A percentile compares a stretch with the other conserved stretches of the same genome.
phyloP scores from a whole-genome alignment of 2,113 vertebrate species.

The Sardina pilchardus region DNA sequence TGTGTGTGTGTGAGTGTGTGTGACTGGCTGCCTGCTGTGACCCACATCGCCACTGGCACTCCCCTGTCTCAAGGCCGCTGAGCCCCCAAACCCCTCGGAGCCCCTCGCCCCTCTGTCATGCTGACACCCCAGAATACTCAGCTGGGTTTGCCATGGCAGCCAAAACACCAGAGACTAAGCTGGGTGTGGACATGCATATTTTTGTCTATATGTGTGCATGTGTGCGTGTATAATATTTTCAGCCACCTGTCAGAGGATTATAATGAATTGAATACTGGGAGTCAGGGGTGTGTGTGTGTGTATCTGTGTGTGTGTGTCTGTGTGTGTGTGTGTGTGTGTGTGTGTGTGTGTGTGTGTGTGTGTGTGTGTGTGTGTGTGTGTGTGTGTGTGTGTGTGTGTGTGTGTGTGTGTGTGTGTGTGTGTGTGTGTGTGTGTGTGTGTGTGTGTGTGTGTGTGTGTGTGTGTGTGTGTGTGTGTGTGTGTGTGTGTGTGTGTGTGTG shows the following conservation, averaged over 20 bases:
- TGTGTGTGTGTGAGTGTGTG: slow-evolving; percentile 37
- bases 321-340: neutral
- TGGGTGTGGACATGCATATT: neutral
- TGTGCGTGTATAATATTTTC: neutral
- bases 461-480: neutral
- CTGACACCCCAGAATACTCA: slow-evolving; percentile 15
- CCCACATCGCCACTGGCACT: neutral
- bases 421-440: neutral
- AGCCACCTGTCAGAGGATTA: neutral
- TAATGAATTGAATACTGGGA: neutral
- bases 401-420: neutral
- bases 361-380: neutral
- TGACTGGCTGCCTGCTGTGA: no score
- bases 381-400: neutral
- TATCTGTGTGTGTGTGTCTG: neutral
- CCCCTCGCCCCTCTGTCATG: neutral
- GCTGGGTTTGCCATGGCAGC: slow-evolving; percentile 20
- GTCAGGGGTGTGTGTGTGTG: neutral
- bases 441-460: neutral
- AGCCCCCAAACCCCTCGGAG: slow-evolving; percentile 12
- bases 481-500: neutral
- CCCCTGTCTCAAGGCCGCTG: slow-evolving; percentile 1
- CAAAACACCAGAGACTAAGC: neutral
- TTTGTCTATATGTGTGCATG: neutral
- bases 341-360: neutral